These are phyloP conservation scores for Labia minor DNA, from an alignment of 2,888 invertebrate species.

Conservation along the genomic window DNA sequence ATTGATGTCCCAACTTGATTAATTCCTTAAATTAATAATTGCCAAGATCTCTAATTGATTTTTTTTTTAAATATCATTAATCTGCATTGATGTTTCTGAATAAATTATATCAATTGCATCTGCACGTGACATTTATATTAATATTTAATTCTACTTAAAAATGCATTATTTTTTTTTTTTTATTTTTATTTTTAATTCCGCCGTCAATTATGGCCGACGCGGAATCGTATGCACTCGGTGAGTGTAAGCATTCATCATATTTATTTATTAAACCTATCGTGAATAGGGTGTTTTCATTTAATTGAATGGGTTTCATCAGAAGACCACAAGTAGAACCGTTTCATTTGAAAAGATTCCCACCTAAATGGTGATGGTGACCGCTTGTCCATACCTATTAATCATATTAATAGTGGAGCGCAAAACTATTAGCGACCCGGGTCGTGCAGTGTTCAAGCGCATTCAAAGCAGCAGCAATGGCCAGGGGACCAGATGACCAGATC, in stretches of 20 bases:
- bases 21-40: too few species aligned
- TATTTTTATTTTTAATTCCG: conserved; percentile 6
- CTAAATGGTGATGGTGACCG: too few species aligned
- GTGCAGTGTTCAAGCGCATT: too few species aligned
- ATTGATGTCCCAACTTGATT: too few species aligned
- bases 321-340: not conserved
- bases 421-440: not conserved
- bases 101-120: conserved; percentile 13
- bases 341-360: too few species aligned
- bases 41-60: not conserved
- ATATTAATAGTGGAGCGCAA: not conserved
- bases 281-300: not conserved
- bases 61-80: not conserved
- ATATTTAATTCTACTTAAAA: conserved; percentile 7
- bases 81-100: not conserved
- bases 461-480: not conserved
- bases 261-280: not conserved
- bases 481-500: conserved; percentile 13
- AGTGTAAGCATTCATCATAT: not conserved
- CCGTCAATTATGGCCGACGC: not conserved
- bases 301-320: not conserved
- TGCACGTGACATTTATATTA: not conserved
- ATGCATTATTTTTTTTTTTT: conserved; percentile 5
- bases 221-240: not conserved
- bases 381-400: not conserved